Evolutionary conservation across 2,797 vertebrate species (phyloP).

Genomic region (Rhabdophis nuchalis): DNA sequence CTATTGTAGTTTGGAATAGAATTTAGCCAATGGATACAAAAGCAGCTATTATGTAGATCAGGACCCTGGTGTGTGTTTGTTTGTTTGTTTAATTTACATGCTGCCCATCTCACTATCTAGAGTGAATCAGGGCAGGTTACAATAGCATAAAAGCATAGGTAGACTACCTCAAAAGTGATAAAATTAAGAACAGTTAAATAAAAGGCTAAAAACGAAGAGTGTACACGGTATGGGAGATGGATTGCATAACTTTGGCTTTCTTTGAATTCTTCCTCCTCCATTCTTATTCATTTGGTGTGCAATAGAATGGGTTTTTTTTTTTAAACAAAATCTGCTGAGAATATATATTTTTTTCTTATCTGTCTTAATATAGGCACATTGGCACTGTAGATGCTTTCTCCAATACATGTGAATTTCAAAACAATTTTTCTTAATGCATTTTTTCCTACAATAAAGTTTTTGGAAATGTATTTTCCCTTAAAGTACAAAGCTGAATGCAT

Average conservation of each 20-base stretch:
- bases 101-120: background rate
- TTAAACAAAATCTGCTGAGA: background rate
- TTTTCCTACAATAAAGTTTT: background rate
- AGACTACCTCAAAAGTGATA: background rate
- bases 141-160: background rate
- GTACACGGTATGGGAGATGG: background rate
- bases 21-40: background rate
- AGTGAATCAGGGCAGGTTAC: background rate
- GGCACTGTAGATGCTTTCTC: background rate
- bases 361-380: background rate
- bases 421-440: background rate
- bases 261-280: background rate
- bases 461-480: background rate
- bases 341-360: background rate
- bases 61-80: background rate
- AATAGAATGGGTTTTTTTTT: background rate
- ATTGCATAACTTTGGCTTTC: background rate
- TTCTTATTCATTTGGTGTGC: background rate
- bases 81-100: background rate
- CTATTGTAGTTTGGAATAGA: background rate
- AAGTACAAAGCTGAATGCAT: background rate
- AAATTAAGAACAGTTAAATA: background rate
- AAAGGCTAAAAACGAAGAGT: background rate
- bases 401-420: background rate
- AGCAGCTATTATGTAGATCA: background rate